Base-by-base conservation (phyloP, 2,113 vertebrate species). In the Podarcis muralis region DNA sequence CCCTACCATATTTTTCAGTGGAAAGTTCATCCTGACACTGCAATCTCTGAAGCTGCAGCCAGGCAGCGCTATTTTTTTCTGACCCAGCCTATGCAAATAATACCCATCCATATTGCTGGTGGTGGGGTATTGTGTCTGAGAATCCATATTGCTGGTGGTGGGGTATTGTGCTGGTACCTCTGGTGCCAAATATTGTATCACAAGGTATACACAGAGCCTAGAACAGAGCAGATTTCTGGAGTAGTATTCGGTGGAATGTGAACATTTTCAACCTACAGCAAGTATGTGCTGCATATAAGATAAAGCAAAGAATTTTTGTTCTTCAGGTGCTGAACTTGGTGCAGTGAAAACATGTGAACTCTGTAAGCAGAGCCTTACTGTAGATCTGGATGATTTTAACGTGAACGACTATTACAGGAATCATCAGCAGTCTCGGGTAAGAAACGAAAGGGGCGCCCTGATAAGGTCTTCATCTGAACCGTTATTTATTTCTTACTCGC, bases 341-440 rank as follows among this genome's bases (percentile, higher is more conserved):
- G 53, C 95, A 1, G 94, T 94, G 87, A 94, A 93, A 91, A 95
- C 93, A 48, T 95, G 93, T 30, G 96, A 96, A 93, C 94, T 96
- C 88, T 96, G 94, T 93, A 96, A 94, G 86, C 93, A 95, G 87
- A 89, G 83, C 69, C 92, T 96, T 62, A 59, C 93, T 68, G 65
- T 75, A 6, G 43, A 95, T 25, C 78, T 92, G 86, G 94, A 93
- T 43, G 93, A 90, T 84, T 96, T 95, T 22, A 94, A 94, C 0
- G 0, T 95, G 90, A 93, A 90, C 0, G 94, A 94, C 12, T 87
- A 91, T 75, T 95, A 93, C 78, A 93, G 90, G 90, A 95, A 93
- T 65, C 94, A 95, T 87, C 95, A 90, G 27, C 86, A 94, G 77
- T 84, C 93, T 12, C 8, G 32, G 95, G 95, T 96, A 92, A 95